These are phyloP conservation scores for Phocides pigmalion DNA, from an alignment of 1,140 invertebrate species.

Conservation along the genomic window DNA sequence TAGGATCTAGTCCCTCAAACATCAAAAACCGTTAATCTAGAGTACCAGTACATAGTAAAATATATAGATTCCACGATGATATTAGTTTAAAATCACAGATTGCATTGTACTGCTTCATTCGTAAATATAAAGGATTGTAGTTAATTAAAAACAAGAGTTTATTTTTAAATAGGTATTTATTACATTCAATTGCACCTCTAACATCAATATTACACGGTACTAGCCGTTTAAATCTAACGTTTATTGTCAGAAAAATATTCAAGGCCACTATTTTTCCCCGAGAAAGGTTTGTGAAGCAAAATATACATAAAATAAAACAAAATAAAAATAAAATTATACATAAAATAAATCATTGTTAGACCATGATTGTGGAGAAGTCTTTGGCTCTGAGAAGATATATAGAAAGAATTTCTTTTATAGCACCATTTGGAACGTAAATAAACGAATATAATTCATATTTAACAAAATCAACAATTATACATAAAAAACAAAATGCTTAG, in stretches of 20 bases:
- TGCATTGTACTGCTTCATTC: too few species aligned
- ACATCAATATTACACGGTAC: constrained; percentile 60
- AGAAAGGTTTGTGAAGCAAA: constrained; percentile 49
- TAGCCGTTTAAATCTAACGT: constrained; percentile 47
- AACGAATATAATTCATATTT: constrained; percentile 43
- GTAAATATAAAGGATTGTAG: not conserved
- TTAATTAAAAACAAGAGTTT: constrained; percentile 47
- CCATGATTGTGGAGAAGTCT: constrained; percentile 53
- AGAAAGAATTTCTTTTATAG: constrained; percentile 66
- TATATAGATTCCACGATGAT: too few species aligned
- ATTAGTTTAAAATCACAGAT: too few species aligned
- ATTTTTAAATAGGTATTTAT: constrained; percentile 80
- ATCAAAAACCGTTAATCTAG: too few species aligned
- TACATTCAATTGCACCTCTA: constrained; percentile 80
- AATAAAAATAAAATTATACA: constrained; percentile 58
- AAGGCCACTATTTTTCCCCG: constrained; percentile 56
- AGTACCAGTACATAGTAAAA: too few species aligned
- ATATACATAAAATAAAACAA: constrained; percentile 59
- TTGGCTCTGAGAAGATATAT: constrained; percentile 71
- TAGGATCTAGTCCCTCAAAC: too few species aligned
- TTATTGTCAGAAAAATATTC: constrained; percentile 65
- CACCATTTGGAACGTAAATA: constrained; percentile 71
- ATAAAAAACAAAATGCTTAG: constrained; percentile 47
- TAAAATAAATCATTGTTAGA: constrained; percentile 44
- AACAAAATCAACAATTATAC: constrained; percentile 50